phyloP scores from a whole-genome alignment of 2,888 invertebrate genomes.

The Temnothorax ravouxi region DNA sequence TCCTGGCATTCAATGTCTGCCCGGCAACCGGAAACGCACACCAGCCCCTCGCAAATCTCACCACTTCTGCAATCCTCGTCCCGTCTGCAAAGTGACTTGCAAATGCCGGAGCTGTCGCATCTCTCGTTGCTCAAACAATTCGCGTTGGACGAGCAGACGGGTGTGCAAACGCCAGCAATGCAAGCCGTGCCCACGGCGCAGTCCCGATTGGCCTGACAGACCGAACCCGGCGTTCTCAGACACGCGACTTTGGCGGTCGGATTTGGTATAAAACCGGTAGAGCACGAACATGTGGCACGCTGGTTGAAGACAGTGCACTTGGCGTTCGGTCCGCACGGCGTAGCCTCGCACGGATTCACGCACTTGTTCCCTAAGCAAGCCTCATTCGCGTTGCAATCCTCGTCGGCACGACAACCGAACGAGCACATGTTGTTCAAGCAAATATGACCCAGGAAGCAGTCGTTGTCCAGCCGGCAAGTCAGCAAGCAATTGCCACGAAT shows the following conservation, averaged over 20 bases:
- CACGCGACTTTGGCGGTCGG: slow-evolving; percentile 96
- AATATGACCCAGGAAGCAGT: slow-evolving; percentile 96
- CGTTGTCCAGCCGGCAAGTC: slow-evolving; percentile 96
- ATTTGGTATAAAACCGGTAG: slow-evolving; percentile 93
- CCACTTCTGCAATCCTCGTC: slow-evolving; percentile 95
- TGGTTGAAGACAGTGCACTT: slow-evolving; percentile 93
- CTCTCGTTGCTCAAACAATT: slow-evolving; percentile 95
- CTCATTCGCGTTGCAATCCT: slow-evolving; percentile 95
- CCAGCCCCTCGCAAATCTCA: slow-evolving; percentile 94
- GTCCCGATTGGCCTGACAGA: slow-evolving; percentile 93
- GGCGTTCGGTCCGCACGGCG: slow-evolving; percentile 95
- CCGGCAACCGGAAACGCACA: slow-evolving; percentile 94
- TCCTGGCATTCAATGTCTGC: slow-evolving; percentile 92
- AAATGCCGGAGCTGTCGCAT: slow-evolving; percentile 91
- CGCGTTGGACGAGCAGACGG: slow-evolving; percentile 91
- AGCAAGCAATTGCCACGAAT: slow-evolving; percentile 93
- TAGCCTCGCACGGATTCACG: slow-evolving; percentile 91
- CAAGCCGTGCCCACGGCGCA: slow-evolving; percentile 92
- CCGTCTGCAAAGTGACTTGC: slow-evolving; percentile 93
- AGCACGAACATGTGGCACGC: slow-evolving; percentile 93
- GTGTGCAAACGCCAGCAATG: slow-evolving; percentile 91
- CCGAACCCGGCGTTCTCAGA: slow-evolving; percentile 92
- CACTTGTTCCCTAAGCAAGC: slow-evolving; percentile 94
- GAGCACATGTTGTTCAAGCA: slow-evolving; percentile 95
- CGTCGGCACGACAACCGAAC: slow-evolving; percentile 94